Evolutionary conservation across 2,113 vertebrate genomes (phyloP), one percentile per base, ranked within the genome.

Genomic region (Emydura subglobosa): DNA sequence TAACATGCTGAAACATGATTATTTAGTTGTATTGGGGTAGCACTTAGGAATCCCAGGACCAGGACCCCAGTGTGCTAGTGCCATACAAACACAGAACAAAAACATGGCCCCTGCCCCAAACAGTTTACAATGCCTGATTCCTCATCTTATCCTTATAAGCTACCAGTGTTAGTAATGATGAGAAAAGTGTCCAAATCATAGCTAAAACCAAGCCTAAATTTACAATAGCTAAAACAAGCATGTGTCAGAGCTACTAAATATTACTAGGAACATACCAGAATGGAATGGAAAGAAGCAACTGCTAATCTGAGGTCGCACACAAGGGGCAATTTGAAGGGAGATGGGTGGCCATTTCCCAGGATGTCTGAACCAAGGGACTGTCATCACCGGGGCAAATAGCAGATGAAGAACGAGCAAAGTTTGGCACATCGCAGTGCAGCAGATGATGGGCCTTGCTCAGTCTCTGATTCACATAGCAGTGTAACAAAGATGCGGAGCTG

Each of bases 401-500:
- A 54, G 53, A 25, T 82, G 80, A 54, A 55, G 39, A 55, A 6
- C 7, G 4, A 13, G 51, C n/a, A n/a, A n/a, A 76, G 53, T 24
- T n/a, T 82, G 53, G n/a, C 53, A n/a, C 5, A 39, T 53, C 7
- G 2, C 13, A 12, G 34, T 42, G 34, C 34, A 29, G 7, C n/a
- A 16, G 34, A 19, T 4, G 25, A 22, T 34, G 2, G 12, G n/a
- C 24, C 39, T 8, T 7, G 31, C n/a, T 16, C 24, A 0, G 1
- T 59, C n/a, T 0, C 0, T 9, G 3, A 25, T 6, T 24, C 42
- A 50, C 34, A 68, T 80, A 55, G 0, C 0, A 51, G 68, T 25
- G 50, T n/a, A 14, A 31, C 13, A 25, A 34, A 24, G 25, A 3
- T 12, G 51, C 9, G 7, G 47, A 55, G 42, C 17, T 42, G 65